A percentile compares a stretch with the other conserved stretches of the same genome.
Evolutionary conservation across 2,888 invertebrate species (phyloP).

Genomic region (Aleiodes leptofemur): DNA sequence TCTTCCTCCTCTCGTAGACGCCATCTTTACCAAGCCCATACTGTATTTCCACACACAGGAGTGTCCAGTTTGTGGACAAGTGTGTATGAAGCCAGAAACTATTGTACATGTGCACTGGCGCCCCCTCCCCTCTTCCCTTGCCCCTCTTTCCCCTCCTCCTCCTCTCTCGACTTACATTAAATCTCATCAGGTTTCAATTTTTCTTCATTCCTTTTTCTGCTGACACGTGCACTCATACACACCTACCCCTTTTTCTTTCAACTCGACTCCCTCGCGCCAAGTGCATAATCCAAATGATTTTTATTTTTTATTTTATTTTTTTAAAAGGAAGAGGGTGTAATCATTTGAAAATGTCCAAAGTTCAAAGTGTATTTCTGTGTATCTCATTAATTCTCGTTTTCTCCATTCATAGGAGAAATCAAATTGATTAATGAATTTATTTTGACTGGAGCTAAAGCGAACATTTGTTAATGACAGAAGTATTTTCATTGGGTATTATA

Average conservation of each 20-base stretch:
- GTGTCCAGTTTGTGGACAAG: slow-evolving; percentile 27
- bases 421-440: slow-evolving; percentile 73
- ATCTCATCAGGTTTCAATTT: slow-evolving; percentile 9
- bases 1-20: slow-evolving; percentile 59
- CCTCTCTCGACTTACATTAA: slow-evolving; percentile 17
- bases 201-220: neutral
- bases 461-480: slow-evolving; percentile 1
- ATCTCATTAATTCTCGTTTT: slow-evolving; percentile 73
- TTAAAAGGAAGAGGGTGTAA: neutral
- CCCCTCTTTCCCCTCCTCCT: neutral
- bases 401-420: slow-evolving; percentile 42
- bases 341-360: slow-evolving; percentile 61
- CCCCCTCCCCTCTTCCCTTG: neutral
- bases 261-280: neutral
- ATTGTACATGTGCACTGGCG: slow-evolving; percentile 13
- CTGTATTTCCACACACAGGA: slow-evolving; percentile 42
- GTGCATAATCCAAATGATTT: neutral
- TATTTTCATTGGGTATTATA: neutral
- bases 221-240: slow-evolving; percentile 18
- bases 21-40: slow-evolving; percentile 69
- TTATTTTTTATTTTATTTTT: too few relatives aligned
- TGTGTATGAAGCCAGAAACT: neutral
- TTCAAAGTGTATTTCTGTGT: slow-evolving; percentile 74
- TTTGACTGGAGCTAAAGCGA: slow-evolving; percentile 59
- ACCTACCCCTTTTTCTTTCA: slow-evolving; percentile 14